Evolutionary conservation across 2,113 vertebrate species (phyloP).

Genomic region (Triplophysa rosa): DNA sequence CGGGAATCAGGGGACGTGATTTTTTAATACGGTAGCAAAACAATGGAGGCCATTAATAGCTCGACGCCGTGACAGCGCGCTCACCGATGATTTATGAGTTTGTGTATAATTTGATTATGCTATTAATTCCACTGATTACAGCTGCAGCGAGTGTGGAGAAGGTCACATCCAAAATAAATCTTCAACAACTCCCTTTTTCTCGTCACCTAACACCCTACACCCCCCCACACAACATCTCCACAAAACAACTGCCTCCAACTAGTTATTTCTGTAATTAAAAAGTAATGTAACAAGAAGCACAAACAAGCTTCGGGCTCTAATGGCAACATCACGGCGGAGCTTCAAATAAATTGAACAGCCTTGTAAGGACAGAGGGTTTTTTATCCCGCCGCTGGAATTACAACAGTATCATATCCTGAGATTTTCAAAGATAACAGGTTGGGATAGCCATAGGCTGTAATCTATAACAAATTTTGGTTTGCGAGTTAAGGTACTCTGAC

Average conservation of each 20-base stretch:
- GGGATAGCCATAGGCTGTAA: slow-evolving; percentile 28
- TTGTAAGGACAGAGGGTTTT: slow-evolving; percentile 17
- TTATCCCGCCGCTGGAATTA: slow-evolving; percentile 14
- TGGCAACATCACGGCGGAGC: slow-evolving; percentile 39
- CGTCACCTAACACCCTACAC: slow-evolving; percentile 31
- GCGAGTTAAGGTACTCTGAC: neutral
- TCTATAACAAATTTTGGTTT: slow-evolving; percentile 38
- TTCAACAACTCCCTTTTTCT: slow-evolving; percentile 65
- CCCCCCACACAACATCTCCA: slow-evolving; percentile 54
- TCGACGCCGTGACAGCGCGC: slow-evolving; percentile 75
- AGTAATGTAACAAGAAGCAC: slow-evolving; percentile 81
- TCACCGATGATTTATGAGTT: slow-evolving; percentile 85
- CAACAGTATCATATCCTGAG: slow-evolving; percentile 12
- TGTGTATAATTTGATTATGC: slow-evolving; percentile 90
- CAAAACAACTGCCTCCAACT: slow-evolving; percentile 81
- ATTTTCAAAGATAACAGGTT: slow-evolving; percentile 36
- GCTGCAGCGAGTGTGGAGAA: slow-evolving; percentile 82
- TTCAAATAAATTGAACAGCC: slow-evolving; percentile 48
- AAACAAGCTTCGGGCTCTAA: slow-evolving; percentile 60
- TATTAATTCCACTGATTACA: slow-evolving; percentile 90
- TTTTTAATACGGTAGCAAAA: slow-evolving; percentile 80
- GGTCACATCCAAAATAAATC: slow-evolving; percentile 89
- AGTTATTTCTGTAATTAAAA: slow-evolving; percentile 89
- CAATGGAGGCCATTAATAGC: slow-evolving; percentile 81
- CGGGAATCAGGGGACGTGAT: slow-evolving; percentile 74